Base-by-base conservation (phyloP, 2,113 vertebrate genomes). In the Eidolon helvum region DNA sequence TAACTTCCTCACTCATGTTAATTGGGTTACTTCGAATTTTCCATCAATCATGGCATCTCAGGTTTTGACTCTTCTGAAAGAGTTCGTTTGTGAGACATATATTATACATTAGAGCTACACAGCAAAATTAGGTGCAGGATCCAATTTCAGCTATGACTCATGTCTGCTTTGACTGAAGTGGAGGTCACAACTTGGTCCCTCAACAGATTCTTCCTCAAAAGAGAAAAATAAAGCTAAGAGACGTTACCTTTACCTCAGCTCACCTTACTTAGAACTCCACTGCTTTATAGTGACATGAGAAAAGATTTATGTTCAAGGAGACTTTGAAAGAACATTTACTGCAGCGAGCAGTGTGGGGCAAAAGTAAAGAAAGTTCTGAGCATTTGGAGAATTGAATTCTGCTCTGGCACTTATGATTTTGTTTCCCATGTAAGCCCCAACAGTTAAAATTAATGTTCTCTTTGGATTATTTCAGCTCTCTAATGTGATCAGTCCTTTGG, bases 11-110 rank as follows among this genome's bases (percentile, higher is more conserved):
- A 48, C 92, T 86, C 0, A 10, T 55, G 85, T 94, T 97, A 97
- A 97, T 96, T 97, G 82, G 94, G 55, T 96, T 96, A 65, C 90
- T 86, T 91, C 71, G 94, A 97, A 95, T 91, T 97, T 97, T 95
- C 94, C 94, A 97, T 96, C 94, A 89, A 89, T 97, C 94, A 91
- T 26, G 61, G 68, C 90, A 90, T 96, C 77, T 96, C 90, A 83
- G 79, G 38, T 77, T 91, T 93, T 95, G 91, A 59, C 71, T 97
- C 50, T 92, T 94, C 80, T 96, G 96, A 97, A 97, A 96, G 92
- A 91, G 94, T 96, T 55, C 88, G 79, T 94, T 94, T 97, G 71
- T 94, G 72, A 96, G 68, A 91, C 77, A 79, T 74, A 88, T 83
- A 84, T 97, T 95, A 91, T 74, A 95, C 10, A 82, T 57, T 72